Percentiles rank a stretch among this genome's conserved stretches.
phyloP scores from a whole-genome alignment of 2,797 vertebrate species.

The Acomys russatus region DNA sequence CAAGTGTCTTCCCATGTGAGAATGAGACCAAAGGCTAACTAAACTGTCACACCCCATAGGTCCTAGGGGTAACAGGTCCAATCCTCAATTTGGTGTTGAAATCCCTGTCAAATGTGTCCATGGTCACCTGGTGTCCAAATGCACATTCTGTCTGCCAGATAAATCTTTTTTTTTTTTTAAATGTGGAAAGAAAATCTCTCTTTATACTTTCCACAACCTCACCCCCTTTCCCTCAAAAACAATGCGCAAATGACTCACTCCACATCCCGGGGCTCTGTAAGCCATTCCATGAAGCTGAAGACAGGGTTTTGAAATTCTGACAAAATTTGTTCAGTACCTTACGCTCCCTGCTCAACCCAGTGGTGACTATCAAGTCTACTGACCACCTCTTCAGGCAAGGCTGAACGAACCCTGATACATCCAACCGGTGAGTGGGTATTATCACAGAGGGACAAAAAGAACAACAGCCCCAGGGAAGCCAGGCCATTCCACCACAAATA shows the following conservation, averaged over 20 bases:
- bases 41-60: not conserved
- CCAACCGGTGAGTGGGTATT: no score
- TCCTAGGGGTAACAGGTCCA: not conserved
- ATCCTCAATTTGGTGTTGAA: not conserved
- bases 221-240: not conserved
- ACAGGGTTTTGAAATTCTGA: constrained; percentile 52
- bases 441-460: not conserved
- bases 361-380: no score
- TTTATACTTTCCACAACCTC: not conserved
- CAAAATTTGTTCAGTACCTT: not conserved
- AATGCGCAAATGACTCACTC: constrained; percentile 7
- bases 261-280: not conserved
- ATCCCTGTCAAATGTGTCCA: not conserved
- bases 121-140: not conserved
- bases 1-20: not conserved
- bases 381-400: not conserved
- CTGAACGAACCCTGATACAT: not conserved
- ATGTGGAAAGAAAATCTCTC: not conserved
- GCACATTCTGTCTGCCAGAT: not conserved
- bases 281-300: not conserved
- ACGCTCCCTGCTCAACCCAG: not conserved
- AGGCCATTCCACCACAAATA: not conserved
- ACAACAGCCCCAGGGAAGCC: not conserved
- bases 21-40: constrained; percentile 2
- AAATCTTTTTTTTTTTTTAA: not conserved